These are phyloP conservation scores for Sesia apiformis DNA, from an alignment of 2,888 invertebrate genomes.

Conservation along the genomic window DNA sequence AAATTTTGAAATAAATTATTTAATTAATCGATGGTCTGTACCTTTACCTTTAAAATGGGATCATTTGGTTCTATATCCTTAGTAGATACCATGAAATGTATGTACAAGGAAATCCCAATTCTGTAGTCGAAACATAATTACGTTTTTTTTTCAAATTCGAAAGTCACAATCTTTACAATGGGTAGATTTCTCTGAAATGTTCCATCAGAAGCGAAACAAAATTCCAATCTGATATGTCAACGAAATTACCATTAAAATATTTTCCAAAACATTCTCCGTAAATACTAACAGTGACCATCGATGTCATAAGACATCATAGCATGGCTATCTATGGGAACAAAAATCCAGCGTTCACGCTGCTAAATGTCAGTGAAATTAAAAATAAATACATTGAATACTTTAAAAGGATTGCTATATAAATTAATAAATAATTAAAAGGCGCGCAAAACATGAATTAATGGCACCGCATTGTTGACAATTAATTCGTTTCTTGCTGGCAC, in stretches of 20 bases:
- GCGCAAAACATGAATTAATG: slow-evolving; percentile 27
- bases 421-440: slow-evolving; percentile 21
- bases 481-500: slow-evolving; percentile 24
- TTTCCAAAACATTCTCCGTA: not conserved
- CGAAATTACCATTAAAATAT: not conserved
- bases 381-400: slow-evolving; percentile 3
- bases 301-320: not conserved
- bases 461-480: slow-evolving; percentile 32
- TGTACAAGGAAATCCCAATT: too few relatives aligned
- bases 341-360: slow-evolving; percentile 13
- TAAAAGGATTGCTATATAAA: slow-evolving; percentile 15
- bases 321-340: slow-evolving; percentile 3
- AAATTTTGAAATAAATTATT: too few relatives aligned
- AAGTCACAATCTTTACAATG: too few relatives aligned
- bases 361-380: not conserved
- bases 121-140: too few relatives aligned
- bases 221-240: not conserved
- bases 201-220: not conserved
- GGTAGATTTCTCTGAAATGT: too few relatives aligned
- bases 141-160: too few relatives aligned
- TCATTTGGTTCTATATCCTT: too few relatives aligned
- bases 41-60: too few relatives aligned
- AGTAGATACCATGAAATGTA: too few relatives aligned
- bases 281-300: not conserved
- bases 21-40: too few relatives aligned